A percentile compares a stretch with the other conserved stretches of the same genome.
phyloP scores from a whole-genome alignment of 2,888 invertebrate species.

The Sesia bembeciformis region DNA sequence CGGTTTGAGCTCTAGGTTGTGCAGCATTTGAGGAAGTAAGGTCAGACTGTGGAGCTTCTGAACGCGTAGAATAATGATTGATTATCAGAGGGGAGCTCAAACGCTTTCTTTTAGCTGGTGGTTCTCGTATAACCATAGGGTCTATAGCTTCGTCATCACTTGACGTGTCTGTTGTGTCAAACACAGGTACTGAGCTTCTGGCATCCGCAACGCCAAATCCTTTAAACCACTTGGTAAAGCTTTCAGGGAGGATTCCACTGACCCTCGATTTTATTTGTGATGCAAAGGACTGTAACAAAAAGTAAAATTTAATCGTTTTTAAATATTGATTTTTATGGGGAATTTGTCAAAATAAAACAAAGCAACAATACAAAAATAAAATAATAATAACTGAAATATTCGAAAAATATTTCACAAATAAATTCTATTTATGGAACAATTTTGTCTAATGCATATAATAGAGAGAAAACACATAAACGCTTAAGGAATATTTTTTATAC shows the following conservation, averaged over 20 bases:
- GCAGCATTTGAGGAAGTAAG: constrained; percentile 23
- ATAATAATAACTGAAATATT: too few species aligned
- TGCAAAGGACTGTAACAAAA: constrained; percentile 78
- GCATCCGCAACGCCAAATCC: constrained; percentile 36
- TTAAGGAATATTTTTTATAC: too few species aligned
- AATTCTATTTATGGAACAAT: too few species aligned
- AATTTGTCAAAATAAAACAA: too few species aligned
- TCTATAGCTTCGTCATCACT: constrained; percentile 48
- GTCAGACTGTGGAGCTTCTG: constrained; percentile 13
- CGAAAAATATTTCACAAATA: too few species aligned
- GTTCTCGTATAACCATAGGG: constrained; percentile 31
- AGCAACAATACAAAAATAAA: too few species aligned
- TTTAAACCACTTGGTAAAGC: constrained; percentile 72
- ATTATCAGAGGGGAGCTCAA: constrained; percentile 19
- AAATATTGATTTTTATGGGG: too few species aligned
- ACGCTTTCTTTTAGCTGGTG: constrained; percentile 59
- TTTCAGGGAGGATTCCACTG: constrained; percentile 76
- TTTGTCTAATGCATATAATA: too few species aligned
- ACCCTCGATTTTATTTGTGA: constrained; percentile 79
- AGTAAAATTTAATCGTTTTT: not conserved
- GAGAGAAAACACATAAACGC: too few species aligned
- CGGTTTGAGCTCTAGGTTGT: not conserved
- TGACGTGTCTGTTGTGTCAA: constrained; percentile 50
- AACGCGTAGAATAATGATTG: constrained; percentile 4
- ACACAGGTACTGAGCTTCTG: constrained; percentile 50